phyloP scores from a whole-genome alignment of 2,888 invertebrate genomes.

The Ormyrus pomaceus region DNA sequence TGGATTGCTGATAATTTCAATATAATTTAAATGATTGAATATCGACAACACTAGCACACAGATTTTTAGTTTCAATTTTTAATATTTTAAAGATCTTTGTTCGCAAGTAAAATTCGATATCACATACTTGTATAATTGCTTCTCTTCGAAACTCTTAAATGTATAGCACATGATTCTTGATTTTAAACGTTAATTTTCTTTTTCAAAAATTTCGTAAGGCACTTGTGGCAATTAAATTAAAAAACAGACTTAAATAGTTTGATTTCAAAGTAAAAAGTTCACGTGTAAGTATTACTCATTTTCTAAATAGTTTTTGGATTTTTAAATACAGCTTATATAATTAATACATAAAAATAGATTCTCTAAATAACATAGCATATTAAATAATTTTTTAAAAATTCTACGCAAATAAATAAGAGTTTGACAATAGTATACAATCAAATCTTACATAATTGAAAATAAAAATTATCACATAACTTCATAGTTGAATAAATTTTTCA shows the following conservation, averaged over 20 bases:
- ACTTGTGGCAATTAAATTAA: slow-evolving; percentile 29
- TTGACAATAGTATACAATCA: slow-evolving; percentile 23
- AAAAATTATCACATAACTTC: slow-evolving; percentile 14
- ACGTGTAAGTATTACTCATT: slow-evolving; percentile 10
- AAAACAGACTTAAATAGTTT: background rate
- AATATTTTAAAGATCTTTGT: too few relatives aligned
- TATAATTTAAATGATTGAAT: too few relatives aligned
- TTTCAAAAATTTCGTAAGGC: slow-evolving; percentile 16
- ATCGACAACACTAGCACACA: too few relatives aligned
- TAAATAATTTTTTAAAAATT: slow-evolving; percentile 39
- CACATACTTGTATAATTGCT: too few relatives aligned
- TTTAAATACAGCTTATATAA: slow-evolving; percentile 19
- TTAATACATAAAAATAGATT: background rate
- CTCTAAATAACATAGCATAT: slow-evolving; percentile 14
- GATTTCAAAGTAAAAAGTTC: slow-evolving; percentile 2
- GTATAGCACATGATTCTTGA: too few relatives aligned
- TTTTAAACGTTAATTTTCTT: slow-evolving; percentile 10
- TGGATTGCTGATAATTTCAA: too few relatives aligned
- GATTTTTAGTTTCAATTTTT: too few relatives aligned
- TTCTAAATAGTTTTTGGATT: background rate
- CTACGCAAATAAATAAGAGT: slow-evolving; percentile 46
- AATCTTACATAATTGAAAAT: slow-evolving; percentile 23
- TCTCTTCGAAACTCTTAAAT: too few relatives aligned
- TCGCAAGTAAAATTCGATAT: too few relatives aligned
- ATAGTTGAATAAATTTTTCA: slow-evolving; percentile 18